These are phyloP conservation scores for Bombus huntii DNA, from an alignment of 1,140 invertebrate genomes.

Conservation along the genomic window DNA sequence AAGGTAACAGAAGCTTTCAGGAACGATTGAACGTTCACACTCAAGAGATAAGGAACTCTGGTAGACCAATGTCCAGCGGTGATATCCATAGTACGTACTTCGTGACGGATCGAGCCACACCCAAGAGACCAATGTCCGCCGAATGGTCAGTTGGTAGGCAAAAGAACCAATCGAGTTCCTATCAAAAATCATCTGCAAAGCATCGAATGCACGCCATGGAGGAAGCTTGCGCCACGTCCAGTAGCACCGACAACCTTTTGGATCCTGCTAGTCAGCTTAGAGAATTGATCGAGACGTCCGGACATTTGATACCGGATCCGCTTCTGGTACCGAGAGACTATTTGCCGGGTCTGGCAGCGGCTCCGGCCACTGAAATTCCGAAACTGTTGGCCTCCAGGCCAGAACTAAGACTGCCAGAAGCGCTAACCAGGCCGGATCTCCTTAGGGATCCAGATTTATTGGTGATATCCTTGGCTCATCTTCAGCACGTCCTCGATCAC, in stretches of 20 bases:
- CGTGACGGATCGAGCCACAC: constrained; percentile 44
- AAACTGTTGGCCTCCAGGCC: constrained; percentile 87
- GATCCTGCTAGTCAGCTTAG: constrained; percentile 89
- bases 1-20: constrained; percentile 35
- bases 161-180: constrained; percentile 25
- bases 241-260: constrained; percentile 58
- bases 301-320: constrained; percentile 90
- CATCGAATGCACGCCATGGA: constrained; percentile 10
- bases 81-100: constrained; percentile 65
- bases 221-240: constrained; percentile 52
- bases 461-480: constrained; percentile 89
- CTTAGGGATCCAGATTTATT: constrained; percentile 90
- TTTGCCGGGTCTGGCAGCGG: constrained; percentile 87
- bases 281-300: constrained; percentile 86
- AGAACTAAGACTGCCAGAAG: constrained; percentile 88
- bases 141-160: constrained; percentile 61
- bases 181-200: constrained; percentile 37
- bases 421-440: constrained; percentile 87
- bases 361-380: constrained; percentile 90
- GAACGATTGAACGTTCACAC: constrained; percentile 45
- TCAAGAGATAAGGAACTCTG: constrained; percentile 43
- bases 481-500: constrained; percentile 87
- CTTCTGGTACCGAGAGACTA: constrained; percentile 90
- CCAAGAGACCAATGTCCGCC: constrained; percentile 65
- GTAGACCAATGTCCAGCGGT: constrained; percentile 67